Conservation (phyloP, 2,113 vertebrate genomes). For the Toxotes chatareus region DNA sequence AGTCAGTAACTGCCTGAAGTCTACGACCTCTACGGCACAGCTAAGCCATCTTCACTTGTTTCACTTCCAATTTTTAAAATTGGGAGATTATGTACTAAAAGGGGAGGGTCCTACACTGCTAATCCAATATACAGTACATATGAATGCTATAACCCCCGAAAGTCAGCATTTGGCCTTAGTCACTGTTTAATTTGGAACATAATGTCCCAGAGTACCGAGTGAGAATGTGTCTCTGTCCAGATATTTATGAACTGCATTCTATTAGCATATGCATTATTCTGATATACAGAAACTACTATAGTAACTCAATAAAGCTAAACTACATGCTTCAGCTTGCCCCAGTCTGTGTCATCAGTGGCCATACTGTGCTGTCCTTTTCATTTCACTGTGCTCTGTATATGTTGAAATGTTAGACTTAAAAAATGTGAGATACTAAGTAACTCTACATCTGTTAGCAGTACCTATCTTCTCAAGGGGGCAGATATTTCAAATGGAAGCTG, state of each 20-base stretch:
- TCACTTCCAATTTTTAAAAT: neutral
- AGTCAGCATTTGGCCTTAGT: neutral
- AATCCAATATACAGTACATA: neutral
- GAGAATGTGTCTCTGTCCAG: neutral
- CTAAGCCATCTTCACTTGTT: neutral
- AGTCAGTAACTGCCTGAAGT: no score
- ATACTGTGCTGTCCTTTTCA: neutral
- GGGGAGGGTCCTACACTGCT: neutral
- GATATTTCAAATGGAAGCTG: constrained; percentile 48
- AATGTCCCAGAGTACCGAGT: neutral
- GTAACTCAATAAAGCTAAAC: constrained; percentile 6
- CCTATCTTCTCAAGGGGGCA: constrained; percentile 46
- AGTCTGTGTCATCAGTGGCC: constrained; percentile 3
- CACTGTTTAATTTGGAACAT: neutral
- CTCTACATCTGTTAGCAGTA: constrained; percentile 45
- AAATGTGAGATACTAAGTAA: constrained; percentile 41
- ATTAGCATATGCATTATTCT: constrained; percentile 25
- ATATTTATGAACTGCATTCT: constrained; percentile 15
- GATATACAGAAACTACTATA: neutral
- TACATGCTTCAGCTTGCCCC: neutral
- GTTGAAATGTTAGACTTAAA: constrained; percentile 25
- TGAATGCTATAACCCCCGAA: neutral
- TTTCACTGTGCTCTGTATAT: neutral
- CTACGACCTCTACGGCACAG: no score
- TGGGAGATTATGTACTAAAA: neutral